Evolutionary conservation across 2,113 vertebrate species (phyloP).

Genomic region (human): DNA sequence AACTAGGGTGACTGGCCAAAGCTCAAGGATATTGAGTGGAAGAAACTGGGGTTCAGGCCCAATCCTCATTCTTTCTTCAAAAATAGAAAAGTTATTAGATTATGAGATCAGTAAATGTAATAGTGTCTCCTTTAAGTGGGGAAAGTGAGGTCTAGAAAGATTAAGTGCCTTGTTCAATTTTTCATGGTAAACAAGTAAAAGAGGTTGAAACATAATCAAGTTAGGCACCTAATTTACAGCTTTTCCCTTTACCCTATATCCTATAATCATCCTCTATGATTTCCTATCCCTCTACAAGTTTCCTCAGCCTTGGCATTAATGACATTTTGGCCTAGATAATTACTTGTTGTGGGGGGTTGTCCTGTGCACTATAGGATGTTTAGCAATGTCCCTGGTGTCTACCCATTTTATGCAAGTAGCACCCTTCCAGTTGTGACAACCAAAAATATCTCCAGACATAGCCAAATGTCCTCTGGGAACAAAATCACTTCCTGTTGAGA

Average conservation of each 20-base stretch:
- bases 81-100: not conserved
- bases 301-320: not conserved
- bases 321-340: not conserved
- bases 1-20: not conserved
- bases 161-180: not conserved
- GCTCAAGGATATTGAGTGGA: not conserved
- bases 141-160: conserved; percentile 12
- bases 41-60: not conserved
- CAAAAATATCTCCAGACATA: not conserved
- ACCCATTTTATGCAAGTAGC: too few species aligned
- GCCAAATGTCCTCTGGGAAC: not conserved
- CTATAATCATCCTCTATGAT: not conserved
- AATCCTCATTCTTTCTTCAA: not conserved
- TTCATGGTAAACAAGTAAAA: not conserved
- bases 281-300: not conserved
- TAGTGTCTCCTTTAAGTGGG: not conserved
- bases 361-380: not conserved
- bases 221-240: not conserved
- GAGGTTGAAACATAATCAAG: not conserved
- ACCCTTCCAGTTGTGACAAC: not conserved
- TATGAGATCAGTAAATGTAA: not conserved
- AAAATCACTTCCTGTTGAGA: not conserved
- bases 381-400: not conserved
- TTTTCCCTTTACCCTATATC: not conserved
- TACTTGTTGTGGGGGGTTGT: not conserved